These are phyloP conservation scores for Thalassarche chlororhynchos DNA, from an alignment of 2,113 vertebrate genomes.

Conservation along the genomic window DNA sequence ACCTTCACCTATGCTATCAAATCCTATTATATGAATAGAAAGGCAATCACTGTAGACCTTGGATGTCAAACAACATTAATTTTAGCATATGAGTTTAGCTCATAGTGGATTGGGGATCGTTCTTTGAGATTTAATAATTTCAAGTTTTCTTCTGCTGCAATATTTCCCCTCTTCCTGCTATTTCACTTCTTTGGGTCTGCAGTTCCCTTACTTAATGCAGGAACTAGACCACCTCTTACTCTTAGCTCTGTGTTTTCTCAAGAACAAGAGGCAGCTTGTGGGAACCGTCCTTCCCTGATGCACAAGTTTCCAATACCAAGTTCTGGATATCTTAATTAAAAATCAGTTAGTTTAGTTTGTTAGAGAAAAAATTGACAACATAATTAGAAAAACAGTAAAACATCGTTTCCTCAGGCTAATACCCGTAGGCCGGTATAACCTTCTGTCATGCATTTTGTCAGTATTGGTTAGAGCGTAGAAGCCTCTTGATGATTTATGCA, in stretches of 20 bases:
- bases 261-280: neutral
- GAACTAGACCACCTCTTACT: neutral
- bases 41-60: neutral
- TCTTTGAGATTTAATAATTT: neutral
- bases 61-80: neutral
- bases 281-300: neutral
- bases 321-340: conserved; percentile 13
- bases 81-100: neutral
- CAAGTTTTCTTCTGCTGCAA: neutral
- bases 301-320: neutral
- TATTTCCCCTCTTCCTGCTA: neutral
- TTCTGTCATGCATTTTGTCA: conserved; percentile 31
- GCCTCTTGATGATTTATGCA: neutral
- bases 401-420: conserved; percentile 41
- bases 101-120: neutral
- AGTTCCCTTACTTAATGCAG: neutral
- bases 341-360: neutral
- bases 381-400: conserved; percentile 34
- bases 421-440: neutral
- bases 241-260: neutral
- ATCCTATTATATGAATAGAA: neutral
- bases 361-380: neutral
- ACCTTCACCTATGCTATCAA: neutral
- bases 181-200: neutral
- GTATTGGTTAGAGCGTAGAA: neutral